phyloP scores from a whole-genome alignment of 2,113 vertebrate genomes.

The rabbit (Oryctolagus cuniculus) region DNA sequence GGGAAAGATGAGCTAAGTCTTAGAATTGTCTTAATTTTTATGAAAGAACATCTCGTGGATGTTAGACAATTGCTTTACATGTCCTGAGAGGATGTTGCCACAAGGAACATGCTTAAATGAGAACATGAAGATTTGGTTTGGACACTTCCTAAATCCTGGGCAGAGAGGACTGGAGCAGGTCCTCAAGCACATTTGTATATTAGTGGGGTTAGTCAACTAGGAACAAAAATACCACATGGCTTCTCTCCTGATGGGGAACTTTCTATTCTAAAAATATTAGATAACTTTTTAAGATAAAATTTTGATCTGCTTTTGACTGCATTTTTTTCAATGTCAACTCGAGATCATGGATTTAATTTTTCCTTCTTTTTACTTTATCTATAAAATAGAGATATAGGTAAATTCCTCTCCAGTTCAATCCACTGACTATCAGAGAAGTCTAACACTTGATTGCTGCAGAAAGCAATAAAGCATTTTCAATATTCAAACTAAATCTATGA shows the following conservation, averaged over 20 bases:
- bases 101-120: conserved; percentile 14
- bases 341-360: background rate
- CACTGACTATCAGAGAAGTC: conserved; percentile 27
- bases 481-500: conserved; percentile 54
- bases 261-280: background rate
- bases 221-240: background rate
- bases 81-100: background rate
- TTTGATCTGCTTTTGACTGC: conserved; percentile 39
- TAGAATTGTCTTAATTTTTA: conserved; percentile 52
- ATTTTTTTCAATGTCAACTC: conserved; percentile 17
- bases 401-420: background rate
- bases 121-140: conserved; percentile 15
- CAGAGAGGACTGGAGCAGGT: background rate
- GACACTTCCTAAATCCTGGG: background rate
- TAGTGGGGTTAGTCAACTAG: background rate
- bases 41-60: conserved; percentile 63
- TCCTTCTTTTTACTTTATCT: background rate
- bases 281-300: conserved; percentile 26
- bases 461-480: conserved; percentile 6
- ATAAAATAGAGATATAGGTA: background rate
- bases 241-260: background rate
- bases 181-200: background rate
- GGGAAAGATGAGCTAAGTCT: background rate
- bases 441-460: background rate
- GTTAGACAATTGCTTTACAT: conserved; percentile 60